Percentiles rank a stretch among this genome's conserved stretches.
Evolutionary conservation across 1,140 invertebrate genomes (phyloP).

Genomic region (Phymastichus coffea): DNA sequence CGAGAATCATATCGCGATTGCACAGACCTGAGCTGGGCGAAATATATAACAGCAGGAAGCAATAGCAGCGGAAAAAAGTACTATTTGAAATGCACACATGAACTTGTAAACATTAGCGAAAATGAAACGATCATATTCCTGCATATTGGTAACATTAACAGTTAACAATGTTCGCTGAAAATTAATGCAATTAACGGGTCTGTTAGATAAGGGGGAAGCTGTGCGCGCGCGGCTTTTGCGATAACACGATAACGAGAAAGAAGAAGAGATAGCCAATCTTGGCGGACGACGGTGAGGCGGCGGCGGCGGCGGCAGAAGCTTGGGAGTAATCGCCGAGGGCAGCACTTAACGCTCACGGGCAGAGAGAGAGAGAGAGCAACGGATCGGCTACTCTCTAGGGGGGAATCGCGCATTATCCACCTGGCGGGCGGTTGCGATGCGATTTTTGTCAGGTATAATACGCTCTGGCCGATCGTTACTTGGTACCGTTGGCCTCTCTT

Average conservation of each 20-base stretch:
- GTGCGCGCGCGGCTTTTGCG: neutral
- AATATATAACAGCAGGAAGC: too few relatives aligned
- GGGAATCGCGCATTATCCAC: conserved; percentile 15
- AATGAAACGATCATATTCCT: conserved; percentile 3
- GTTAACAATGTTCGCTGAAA: neutral
- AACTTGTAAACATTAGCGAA: too few relatives aligned
- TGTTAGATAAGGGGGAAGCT: neutral
- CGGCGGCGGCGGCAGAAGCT: too few relatives aligned
- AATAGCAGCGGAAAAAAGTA: too few relatives aligned
- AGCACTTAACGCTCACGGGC: too few relatives aligned
- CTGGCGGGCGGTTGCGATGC: conserved; percentile 2
- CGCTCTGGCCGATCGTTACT: conserved; percentile 36
- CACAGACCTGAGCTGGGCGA: too few relatives aligned
- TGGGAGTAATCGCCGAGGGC: too few relatives aligned
- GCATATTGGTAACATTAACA: neutral
- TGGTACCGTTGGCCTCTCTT: conserved; percentile 36
- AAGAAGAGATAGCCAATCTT: neutral
- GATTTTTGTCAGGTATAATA: conserved; percentile 41
- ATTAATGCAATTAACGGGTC: conserved; percentile 13
- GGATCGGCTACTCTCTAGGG: too few relatives aligned
- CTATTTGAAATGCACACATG: too few relatives aligned
- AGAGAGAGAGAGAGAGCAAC: too few relatives aligned
- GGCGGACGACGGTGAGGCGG: too few relatives aligned
- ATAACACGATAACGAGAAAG: conserved; percentile 7
- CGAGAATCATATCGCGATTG: too few relatives aligned